Conservation (phyloP, 2,888 invertebrate species). For the Rotaria macrura region DNA sequence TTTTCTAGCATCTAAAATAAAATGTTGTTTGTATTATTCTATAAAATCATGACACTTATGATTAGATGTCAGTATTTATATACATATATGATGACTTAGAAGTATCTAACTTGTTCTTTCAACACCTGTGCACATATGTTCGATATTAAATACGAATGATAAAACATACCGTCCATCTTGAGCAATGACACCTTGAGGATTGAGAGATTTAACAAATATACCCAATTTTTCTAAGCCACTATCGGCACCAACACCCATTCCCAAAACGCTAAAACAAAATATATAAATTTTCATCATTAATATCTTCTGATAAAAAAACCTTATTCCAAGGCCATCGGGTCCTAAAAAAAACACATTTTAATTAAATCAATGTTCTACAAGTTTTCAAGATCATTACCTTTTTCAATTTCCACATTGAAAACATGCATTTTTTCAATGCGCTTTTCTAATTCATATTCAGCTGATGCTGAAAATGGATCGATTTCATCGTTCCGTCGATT, state of each 20-base stretch:
- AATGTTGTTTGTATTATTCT: too few species aligned
- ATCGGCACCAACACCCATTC: conserved; percentile 97
- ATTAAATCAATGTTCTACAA: not conserved
- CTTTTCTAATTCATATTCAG: conserved; percentile 96
- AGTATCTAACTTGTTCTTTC: not conserved
- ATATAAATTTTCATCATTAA: not conserved
- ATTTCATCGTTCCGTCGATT: conserved; percentile 97
- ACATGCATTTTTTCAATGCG: conserved; percentile 97
- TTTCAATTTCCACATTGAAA: conserved; percentile 57
- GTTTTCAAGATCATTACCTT: conserved; percentile 39
- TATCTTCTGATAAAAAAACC: not conserved
- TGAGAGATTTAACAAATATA: conserved; percentile 98
- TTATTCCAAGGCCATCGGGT: conserved; percentile 78
- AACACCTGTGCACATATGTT: too few species aligned
- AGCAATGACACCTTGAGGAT: conserved; percentile 85
- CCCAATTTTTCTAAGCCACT: conserved; percentile 72
- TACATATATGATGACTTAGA: too few species aligned
- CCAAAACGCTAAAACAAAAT: conserved; percentile 97
- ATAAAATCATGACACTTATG: too few species aligned
- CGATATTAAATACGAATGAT: not conserved
- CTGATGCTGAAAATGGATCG: conserved; percentile 94
- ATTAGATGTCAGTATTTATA: too few species aligned
- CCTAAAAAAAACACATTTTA: conserved; percentile 41
- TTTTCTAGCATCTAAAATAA: too few species aligned
- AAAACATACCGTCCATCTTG: conserved; percentile 64